Evolutionary conservation across 1,140 invertebrate species (phyloP), one percentile per base, ranked within the genome.

Genomic region (Limonius californicus): DNA sequence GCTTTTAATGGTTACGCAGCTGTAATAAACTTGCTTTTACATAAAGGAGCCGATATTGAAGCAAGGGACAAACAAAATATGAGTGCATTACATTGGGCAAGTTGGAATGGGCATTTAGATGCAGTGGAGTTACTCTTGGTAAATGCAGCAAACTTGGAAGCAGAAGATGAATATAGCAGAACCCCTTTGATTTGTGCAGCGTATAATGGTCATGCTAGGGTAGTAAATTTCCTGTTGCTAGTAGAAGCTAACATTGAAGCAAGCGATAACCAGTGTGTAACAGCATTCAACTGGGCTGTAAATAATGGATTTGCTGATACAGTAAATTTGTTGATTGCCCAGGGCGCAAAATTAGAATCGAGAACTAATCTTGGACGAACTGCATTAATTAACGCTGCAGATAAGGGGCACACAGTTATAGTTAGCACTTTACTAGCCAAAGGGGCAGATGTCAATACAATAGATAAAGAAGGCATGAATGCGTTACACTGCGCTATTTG

Each of bases 71-170:
- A 27, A 6, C 20, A 57, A 12, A 63, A 61, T 14, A 23, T 12
- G n/a, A 81, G 79, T 0, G 75, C 79, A 0, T 71, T 83, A 2
- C 78, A 81, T 62, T 69, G 81, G 21, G 80, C 81, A 20, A 79
- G 79, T 60, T 78, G 78, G 62, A 80, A 78, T 60, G 77, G 76
- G 1, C 77, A 82, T 53, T 69, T 69, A 23, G 75, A 78, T 16
- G 77, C 81, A 7, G 78, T 79, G 3, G 71, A 79, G 45, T 67
- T 71, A 0, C 57, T 83, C 9, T 65, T 83, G 12, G 71, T 72
- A 8, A 73, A 27, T 9, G 23, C 3, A 9, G 23, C 23, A 12
- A 45, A 45, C 16, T n/a, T 45, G 6, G 42, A 45, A 45, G 42
- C n/a, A 45, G 14, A 45, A n/a, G 42, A 45, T 12, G 42, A 45